Evolutionary conservation across 2,113 vertebrate species (phyloP).

Genomic region (Zosterops japonicus): DNA sequence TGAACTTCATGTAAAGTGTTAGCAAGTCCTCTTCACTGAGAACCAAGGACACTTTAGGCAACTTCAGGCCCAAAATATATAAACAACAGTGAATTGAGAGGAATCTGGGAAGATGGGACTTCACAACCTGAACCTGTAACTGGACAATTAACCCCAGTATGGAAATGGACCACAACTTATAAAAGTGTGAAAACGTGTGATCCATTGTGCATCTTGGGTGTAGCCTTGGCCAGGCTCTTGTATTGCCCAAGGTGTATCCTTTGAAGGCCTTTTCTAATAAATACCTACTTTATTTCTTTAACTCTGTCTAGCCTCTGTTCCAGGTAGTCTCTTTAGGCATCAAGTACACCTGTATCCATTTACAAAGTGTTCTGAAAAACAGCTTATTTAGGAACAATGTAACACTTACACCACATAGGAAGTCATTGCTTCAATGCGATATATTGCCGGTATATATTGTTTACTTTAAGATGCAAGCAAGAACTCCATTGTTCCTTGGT

Average conservation of each 20-base stretch:
- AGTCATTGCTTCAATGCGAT: background rate
- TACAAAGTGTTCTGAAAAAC: background rate
- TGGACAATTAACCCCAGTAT: background rate
- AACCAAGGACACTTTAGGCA: background rate
- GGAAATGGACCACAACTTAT: background rate
- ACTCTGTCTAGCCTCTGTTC: background rate
- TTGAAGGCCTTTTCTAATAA: background rate
- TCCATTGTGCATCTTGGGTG: background rate
- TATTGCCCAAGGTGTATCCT: background rate
- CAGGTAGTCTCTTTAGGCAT: background rate
- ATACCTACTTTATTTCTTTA: background rate
- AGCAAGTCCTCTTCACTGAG: background rate
- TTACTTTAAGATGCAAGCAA: background rate
- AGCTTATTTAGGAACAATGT: background rate
- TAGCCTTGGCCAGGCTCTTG: background rate
- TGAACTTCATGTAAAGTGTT: background rate
- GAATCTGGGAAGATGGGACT: background rate
- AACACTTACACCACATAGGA: background rate
- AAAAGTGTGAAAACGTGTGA: background rate
- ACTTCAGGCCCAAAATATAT: background rate
- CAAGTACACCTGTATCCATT: background rate
- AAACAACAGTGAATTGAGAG: background rate
- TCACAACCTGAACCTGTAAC: background rate
- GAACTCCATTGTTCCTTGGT: background rate
- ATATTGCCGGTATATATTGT: background rate